These are phyloP conservation scores for Eptesicus fuscus DNA, from an alignment of 2,113 vertebrate genomes.

Conservation along the genomic window DNA sequence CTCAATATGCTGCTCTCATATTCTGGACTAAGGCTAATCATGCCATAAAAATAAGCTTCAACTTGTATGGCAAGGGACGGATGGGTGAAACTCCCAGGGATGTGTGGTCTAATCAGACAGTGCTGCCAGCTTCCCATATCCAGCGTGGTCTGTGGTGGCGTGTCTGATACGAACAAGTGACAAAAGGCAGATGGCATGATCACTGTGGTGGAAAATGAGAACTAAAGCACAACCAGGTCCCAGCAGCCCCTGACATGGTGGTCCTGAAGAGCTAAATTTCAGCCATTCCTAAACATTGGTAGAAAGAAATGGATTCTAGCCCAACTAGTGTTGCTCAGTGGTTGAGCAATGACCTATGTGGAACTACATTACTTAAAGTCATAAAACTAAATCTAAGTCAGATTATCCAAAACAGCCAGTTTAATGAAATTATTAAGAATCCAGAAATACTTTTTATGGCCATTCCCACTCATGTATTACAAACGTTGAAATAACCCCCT, in stretches of 20 bases:
- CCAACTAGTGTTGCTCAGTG: no score
- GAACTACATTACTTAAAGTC: background rate
- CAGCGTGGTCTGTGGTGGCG: background rate
- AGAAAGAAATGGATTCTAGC: background rate
- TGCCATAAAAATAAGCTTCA: background rate
- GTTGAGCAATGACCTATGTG: no score
- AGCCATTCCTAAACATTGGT: constrained; percentile 20
- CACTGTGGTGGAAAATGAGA: background rate
- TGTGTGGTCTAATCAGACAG: background rate
- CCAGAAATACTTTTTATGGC: background rate
- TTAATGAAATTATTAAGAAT: background rate
- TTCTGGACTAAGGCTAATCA: background rate
- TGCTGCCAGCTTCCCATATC: background rate
- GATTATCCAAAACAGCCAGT: background rate
- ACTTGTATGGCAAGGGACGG: background rate
- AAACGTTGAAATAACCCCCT: background rate
- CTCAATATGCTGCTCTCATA: background rate
- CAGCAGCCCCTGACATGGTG: background rate
- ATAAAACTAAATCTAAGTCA: background rate
- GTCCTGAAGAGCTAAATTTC: constrained; percentile 10
- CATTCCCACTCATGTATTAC: background rate
- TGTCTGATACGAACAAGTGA: constrained; percentile 30
- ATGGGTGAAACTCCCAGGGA: background rate
- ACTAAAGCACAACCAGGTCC: background rate
- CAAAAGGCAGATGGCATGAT: constrained; percentile 44